These are phyloP conservation scores for Ditylenchus dipsaci DNA, from an alignment of 1,140 invertebrate species.

Conservation along the genomic window DNA sequence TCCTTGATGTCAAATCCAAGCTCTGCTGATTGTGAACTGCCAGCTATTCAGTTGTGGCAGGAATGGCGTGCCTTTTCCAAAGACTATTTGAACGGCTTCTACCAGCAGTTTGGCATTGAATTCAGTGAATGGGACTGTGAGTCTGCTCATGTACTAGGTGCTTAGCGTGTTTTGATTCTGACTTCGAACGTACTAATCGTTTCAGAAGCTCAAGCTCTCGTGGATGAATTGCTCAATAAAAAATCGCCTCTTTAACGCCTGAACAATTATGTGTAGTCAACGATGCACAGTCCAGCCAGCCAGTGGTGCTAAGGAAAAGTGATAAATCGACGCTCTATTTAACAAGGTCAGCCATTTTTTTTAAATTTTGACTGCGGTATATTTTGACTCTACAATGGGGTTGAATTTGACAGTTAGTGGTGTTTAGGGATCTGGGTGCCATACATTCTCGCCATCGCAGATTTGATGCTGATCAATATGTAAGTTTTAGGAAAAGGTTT, in stretches of 20 bases:
- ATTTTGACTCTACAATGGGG: too few relatives aligned
- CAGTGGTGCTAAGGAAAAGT: slow-evolving; percentile 74
- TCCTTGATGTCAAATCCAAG: neutral
- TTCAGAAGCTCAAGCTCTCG: slow-evolving; percentile 58
- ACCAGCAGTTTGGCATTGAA: slow-evolving; percentile 69
- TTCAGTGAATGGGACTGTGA: slow-evolving; percentile 87
- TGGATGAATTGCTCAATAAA: slow-evolving; percentile 58
- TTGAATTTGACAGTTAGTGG: neutral
- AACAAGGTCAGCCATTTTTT: too few relatives aligned
- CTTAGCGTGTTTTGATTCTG: too few relatives aligned
- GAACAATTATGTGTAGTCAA: slow-evolving; percentile 58
- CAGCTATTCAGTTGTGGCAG: slow-evolving; percentile 66
- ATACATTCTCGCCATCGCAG: neutral
- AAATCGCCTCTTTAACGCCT: slow-evolving; percentile 64
- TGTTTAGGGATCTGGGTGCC: neutral
- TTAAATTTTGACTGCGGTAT: too few relatives aligned
- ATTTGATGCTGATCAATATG: neutral
- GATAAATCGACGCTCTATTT: slow-evolving; percentile 85
- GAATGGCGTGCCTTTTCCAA: slow-evolving; percentile 71
- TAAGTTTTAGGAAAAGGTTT: too few relatives aligned
- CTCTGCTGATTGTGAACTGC: slow-evolving; percentile 15
- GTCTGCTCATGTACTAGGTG: slow-evolving; percentile 62
- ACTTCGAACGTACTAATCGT: too few relatives aligned
- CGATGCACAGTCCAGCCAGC: neutral
- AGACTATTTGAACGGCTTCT: slow-evolving; percentile 54